phyloP scores from a whole-genome alignment of 2,888 invertebrate genomes.

The Hydriomena furcata region DNA sequence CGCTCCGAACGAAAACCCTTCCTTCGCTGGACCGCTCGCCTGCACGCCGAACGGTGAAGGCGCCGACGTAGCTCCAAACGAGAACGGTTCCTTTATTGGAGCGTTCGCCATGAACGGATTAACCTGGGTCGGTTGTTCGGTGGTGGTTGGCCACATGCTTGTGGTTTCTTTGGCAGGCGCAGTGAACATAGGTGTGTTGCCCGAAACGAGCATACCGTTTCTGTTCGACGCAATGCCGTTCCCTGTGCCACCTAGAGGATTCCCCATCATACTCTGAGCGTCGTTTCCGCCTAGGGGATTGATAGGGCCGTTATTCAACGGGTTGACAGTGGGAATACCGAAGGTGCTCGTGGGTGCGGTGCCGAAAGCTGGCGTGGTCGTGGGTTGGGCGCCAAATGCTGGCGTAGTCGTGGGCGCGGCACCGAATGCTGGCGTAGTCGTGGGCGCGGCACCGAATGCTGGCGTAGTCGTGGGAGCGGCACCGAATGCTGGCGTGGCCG shows the following conservation, averaged over 20 bases:
- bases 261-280: not conserved
- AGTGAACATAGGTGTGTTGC: constrained; percentile 15
- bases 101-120: constrained; percentile 52
- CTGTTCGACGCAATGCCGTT: not conserved
- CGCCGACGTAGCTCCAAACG: constrained; percentile 44
- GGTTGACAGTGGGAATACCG: constrained; percentile 7
- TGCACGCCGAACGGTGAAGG: constrained; percentile 54
- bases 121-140: constrained; percentile 26
- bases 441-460: no score
- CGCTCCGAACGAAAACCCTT: constrained; percentile 47
- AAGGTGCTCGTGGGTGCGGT: constrained; percentile 24
- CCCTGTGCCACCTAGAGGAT: constrained; percentile 4
- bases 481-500: constrained; percentile 33
- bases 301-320: constrained; percentile 12
- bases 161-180: constrained; percentile 42
- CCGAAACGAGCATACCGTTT: constrained; percentile 5
- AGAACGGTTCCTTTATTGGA: constrained; percentile 47
- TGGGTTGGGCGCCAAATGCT: constrained; percentile 53
- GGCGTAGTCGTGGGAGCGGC: constrained; percentile 41
- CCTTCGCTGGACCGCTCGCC: constrained; percentile 42
- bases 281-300: constrained; percentile 12
- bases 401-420: constrained; percentile 33
- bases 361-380: constrained; percentile 43
- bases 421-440: no score
- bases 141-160: constrained; percentile 51